Conservation (phyloP, 2,888 invertebrate genomes). For the Cataglyphis livida region DNA sequence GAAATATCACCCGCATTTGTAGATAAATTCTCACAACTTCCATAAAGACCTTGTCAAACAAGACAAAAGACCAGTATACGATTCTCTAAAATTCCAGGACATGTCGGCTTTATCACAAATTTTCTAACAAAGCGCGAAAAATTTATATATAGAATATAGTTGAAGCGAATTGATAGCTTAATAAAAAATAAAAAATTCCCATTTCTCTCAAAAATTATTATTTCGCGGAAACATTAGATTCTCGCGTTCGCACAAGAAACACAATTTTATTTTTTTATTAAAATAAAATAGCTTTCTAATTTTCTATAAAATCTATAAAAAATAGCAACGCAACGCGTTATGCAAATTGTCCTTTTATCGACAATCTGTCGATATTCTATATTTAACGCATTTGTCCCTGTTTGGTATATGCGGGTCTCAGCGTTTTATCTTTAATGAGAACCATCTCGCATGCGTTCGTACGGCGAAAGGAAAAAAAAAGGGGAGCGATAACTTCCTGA, state of each 20-base stretch:
- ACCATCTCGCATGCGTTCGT: not conserved
- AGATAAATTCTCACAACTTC: conserved; percentile 41
- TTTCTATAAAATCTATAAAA: not conserved
- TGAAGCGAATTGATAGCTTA: not conserved
- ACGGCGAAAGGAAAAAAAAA: not conserved
- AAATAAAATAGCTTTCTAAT: not conserved
- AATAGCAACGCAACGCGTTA: not conserved
- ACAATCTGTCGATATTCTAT: conserved; percentile 8
- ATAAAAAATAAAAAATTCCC: not conserved
- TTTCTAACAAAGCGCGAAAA: conserved; percentile 9
- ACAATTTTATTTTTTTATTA: not conserved
- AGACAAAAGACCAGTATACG: not conserved
- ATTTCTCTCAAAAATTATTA: conserved; percentile 4
- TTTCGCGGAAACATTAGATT: not conserved
- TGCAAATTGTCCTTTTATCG: not conserved
- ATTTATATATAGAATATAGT: not conserved
- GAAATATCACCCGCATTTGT: conserved; percentile 59
- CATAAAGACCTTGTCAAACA: conserved; percentile 39
- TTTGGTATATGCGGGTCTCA: not conserved
- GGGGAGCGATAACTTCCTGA: conserved; percentile 64
- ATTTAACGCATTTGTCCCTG: not conserved
- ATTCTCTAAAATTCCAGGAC: not conserved
- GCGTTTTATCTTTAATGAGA: not conserved
- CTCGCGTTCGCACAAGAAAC: not conserved
- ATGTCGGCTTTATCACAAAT: conserved; percentile 28